phyloP scores from a whole-genome alignment of 2,888 invertebrate genomes.

The Oscheius sp. region DNA sequence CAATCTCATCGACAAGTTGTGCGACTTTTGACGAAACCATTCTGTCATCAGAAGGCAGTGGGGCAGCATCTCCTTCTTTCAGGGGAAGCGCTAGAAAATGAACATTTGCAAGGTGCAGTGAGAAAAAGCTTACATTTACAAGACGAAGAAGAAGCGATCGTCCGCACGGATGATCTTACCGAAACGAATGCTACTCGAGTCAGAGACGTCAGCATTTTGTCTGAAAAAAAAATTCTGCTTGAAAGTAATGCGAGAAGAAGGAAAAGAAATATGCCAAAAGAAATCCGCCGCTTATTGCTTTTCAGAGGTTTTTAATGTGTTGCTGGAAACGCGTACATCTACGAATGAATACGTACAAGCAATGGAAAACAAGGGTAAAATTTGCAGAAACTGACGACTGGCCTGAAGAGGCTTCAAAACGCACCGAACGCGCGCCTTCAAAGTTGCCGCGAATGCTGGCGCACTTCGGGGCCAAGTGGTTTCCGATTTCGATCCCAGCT shows the following conservation, averaged over 20 bases:
- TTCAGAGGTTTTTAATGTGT: background rate
- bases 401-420: too few relatives aligned
- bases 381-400: too few relatives aligned
- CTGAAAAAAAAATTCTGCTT: background rate
- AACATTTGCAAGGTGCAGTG: background rate
- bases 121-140: constrained; percentile 3
- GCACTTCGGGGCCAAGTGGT: too few relatives aligned
- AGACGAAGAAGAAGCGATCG: constrained; percentile 31
- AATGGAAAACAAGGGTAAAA: too few relatives aligned
- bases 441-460: too few relatives aligned
- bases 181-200: constrained; percentile 23
- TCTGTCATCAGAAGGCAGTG: constrained; percentile 60
- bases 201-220: constrained; percentile 24
- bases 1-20: constrained; percentile 69
- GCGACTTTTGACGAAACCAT: constrained; percentile 62
- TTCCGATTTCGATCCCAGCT: too few relatives aligned
- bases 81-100: constrained; percentile 53
- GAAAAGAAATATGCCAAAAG: constrained; percentile 5
- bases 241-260: background rate
- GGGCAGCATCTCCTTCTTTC: constrained; percentile 52
- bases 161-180: constrained; percentile 11
- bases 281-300: background rate
- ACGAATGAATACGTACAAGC: too few relatives aligned
- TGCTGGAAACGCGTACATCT: too few relatives aligned
- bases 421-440: too few relatives aligned